Conservation (phyloP, 2,113 vertebrate species). For the Nyctereutes procyonoides region DNA sequence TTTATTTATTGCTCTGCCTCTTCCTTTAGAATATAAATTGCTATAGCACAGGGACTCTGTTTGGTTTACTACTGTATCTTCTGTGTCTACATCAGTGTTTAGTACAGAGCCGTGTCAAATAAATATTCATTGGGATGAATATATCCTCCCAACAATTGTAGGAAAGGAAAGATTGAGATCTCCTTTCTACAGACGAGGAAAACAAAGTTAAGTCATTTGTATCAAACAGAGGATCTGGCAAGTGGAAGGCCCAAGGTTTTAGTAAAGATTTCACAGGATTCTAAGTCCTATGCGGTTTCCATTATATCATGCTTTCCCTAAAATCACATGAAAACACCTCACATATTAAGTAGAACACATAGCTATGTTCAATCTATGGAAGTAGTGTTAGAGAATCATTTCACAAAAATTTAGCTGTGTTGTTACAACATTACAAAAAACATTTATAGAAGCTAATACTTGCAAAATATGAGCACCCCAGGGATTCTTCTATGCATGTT, state of each 20-base stretch:
- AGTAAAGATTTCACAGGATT: background rate
- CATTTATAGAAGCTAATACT: background rate
- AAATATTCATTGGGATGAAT: background rate
- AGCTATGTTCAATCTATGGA: background rate
- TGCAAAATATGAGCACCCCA: background rate
- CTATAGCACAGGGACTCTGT: background rate
- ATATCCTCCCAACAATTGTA: background rate
- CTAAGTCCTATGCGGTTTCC: background rate
- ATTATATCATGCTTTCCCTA: background rate
- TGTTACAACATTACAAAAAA: slow-evolving; percentile 8
- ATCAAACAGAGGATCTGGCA: background rate
- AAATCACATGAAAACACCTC: background rate
- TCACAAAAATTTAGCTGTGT: slow-evolving; percentile 55
- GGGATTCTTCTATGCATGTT: slow-evolving; percentile 30
- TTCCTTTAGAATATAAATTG: background rate
- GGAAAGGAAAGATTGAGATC: background rate
- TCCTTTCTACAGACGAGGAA: background rate
- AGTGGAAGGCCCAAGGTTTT: background rate
- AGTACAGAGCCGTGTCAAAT: background rate
- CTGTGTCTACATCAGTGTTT: background rate
- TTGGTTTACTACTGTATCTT: background rate
- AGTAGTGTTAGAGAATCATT: background rate
- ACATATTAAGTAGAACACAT: background rate
- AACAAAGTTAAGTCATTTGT: background rate
- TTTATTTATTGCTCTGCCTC: background rate